Evolutionary conservation across 2,797 vertebrate species (phyloP).

Genomic region (Falco cherrug): DNA sequence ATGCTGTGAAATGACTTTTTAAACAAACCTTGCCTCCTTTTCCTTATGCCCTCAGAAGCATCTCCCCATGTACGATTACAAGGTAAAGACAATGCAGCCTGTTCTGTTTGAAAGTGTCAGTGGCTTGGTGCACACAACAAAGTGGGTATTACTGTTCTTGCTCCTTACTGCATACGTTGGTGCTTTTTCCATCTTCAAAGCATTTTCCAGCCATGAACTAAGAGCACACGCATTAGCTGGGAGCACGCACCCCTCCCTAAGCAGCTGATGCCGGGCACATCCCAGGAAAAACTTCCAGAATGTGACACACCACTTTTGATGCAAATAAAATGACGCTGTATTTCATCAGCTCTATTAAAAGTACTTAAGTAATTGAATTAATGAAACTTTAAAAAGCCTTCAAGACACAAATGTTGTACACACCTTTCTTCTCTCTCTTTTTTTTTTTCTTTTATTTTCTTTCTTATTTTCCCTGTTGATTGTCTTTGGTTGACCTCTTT

Average conservation of each 20-base stretch:
- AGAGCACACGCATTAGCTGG: conserved; percentile 5
- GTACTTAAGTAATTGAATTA: conserved; percentile 53
- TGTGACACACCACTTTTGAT: conserved; percentile 50
- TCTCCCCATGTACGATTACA: neutral
- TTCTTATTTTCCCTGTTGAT: neutral
- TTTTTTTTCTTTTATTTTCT: neutral
- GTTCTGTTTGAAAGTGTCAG: neutral
- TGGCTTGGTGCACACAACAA: neutral
- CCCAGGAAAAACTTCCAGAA: conserved; percentile 24
- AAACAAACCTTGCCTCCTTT: conserved; percentile 29
- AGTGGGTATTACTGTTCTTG: neutral
- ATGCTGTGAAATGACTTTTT: neutral
- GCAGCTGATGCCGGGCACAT: neutral
- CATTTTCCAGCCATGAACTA: conserved; percentile 52
- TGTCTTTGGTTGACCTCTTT: neutral
- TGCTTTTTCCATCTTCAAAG: conserved; percentile 52
- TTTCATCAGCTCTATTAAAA: conserved; percentile 59
- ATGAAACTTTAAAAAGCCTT: conserved; percentile 18
- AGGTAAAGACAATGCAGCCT: conserved; percentile 43
- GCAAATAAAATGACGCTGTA: conserved; percentile 26
- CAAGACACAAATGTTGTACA: neutral
- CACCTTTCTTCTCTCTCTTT: neutral
- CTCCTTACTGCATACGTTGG: neutral
- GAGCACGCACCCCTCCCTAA: conserved; percentile 4
- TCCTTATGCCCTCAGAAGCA: conserved; percentile 28